Percentiles rank a stretch among this genome's conserved stretches.
Evolutionary conservation across 2,888 invertebrate genomes (phyloP).

Genomic region (Habroteleia sp.): DNA sequence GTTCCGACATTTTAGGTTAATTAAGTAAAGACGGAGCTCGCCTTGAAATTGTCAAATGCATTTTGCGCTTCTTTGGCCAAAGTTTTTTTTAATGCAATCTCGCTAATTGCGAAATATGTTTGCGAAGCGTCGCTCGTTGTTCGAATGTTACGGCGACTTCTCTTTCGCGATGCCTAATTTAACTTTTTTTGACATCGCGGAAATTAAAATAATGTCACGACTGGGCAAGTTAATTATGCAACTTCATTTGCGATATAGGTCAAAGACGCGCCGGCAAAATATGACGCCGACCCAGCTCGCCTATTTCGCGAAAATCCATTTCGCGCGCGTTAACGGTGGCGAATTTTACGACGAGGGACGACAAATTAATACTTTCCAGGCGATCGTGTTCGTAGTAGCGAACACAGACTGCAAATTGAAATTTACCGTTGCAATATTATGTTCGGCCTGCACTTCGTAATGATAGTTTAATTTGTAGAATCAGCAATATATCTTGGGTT

Average conservation of each 20-base stretch:
- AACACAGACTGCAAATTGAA: constrained; percentile 13
- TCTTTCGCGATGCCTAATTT: constrained; percentile 48
- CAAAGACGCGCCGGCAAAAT: constrained; percentile 28
- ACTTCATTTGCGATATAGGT: constrained; percentile 35
- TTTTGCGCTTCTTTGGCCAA: constrained; percentile 25
- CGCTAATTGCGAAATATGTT: constrained; percentile 47
- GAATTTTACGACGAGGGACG: neutral
- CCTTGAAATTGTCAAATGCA: too few relatives aligned
- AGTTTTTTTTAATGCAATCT: constrained; percentile 23
- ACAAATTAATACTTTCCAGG: constrained; percentile 27
- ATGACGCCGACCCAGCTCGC: neutral
- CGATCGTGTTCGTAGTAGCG: neutral
- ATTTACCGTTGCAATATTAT: constrained; percentile 43
- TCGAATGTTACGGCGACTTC: constrained; percentile 39
- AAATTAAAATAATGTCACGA: constrained; percentile 52
- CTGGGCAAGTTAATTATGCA: constrained; percentile 46
- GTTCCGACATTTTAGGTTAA: constrained; percentile 22
- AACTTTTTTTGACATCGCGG: constrained; percentile 50
- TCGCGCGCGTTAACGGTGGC: constrained; percentile 1
- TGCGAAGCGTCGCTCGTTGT: constrained; percentile 24
- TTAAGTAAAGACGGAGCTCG: constrained; percentile 28
- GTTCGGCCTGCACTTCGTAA: constrained; percentile 14
- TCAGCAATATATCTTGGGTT: constrained; percentile 37
- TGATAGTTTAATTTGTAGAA: constrained; percentile 49
- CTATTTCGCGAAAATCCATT: neutral